Percentiles rank a stretch among this genome's conserved stretches.
phyloP scores from a whole-genome alignment of 2,888 invertebrate genomes.

The Operophtera brumata region DNA sequence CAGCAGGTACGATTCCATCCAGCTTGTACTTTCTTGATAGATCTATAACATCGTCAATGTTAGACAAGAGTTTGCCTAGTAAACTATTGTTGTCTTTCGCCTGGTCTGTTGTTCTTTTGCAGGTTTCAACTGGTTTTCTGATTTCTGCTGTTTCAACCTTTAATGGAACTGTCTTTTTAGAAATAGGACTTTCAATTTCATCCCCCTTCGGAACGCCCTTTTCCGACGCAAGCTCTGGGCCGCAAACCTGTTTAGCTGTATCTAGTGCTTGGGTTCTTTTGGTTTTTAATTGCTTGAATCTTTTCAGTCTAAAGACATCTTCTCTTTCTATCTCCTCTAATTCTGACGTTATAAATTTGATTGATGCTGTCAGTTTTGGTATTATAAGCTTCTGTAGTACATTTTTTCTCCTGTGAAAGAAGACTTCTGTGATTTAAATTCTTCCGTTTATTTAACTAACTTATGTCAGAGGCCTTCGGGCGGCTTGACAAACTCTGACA shows the following conservation, averaged over 20 bases:
- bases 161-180: not conserved
- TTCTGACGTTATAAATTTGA: conserved; percentile 41
- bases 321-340: conserved; percentile 46
- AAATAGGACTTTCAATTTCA: no score
- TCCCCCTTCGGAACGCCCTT: conserved; percentile 1
- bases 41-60: conserved; percentile 37
- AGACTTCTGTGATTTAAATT: conserved; percentile 11
- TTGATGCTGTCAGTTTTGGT: conserved; percentile 39
- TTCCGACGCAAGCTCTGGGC: conserved; percentile 7
- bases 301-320: conserved; percentile 43
- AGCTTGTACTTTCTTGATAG: conserved; percentile 28
- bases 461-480: no score
- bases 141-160: not conserved
- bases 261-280: not conserved
- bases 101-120: conserved; percentile 1
- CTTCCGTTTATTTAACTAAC: conserved; percentile 5
- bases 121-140: not conserved
- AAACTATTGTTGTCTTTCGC: conserved; percentile 20
- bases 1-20: conserved; percentile 24
- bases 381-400: conserved; percentile 44
- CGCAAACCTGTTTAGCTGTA: not conserved
- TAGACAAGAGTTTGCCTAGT: conserved; percentile 29
- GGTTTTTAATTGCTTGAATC: conserved; percentile 42
- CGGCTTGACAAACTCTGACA: no score
- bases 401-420: conserved; percentile 43